A percentile compares a stretch with the other conserved stretches of the same genome.
Conservation (phyloP, 2,888 invertebrate genomes). For the Phania funesta region DNA sequence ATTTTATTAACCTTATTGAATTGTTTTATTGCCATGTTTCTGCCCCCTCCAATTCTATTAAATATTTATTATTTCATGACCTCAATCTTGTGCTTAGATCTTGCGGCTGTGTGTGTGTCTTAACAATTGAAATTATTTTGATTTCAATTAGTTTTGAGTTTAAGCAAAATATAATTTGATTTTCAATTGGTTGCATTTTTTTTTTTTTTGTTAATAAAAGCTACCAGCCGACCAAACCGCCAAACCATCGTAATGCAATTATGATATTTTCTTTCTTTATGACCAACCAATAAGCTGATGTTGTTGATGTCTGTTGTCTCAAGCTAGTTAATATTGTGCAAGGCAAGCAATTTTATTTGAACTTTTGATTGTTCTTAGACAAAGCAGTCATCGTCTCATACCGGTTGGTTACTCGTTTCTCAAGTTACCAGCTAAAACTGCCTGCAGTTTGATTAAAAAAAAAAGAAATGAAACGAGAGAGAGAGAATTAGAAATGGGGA, state of each 20-base stretch:
- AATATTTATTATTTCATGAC: constrained; percentile 41
- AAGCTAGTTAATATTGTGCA: constrained; percentile 45
- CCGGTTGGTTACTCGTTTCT: background rate
- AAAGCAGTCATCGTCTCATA: constrained; percentile 8
- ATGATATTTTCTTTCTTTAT: constrained; percentile 34
- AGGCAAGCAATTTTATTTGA: constrained; percentile 56
- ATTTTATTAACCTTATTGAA: constrained; percentile 23
- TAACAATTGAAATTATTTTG: constrained; percentile 52
- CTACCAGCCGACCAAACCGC: constrained; percentile 1
- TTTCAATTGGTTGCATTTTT: constrained; percentile 41
- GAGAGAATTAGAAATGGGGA: constrained; percentile 37
- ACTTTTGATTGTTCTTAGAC: constrained; percentile 54
- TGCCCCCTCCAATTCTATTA: constrained; percentile 4
- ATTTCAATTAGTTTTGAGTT: constrained; percentile 58
- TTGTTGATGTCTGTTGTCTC: constrained; percentile 4
- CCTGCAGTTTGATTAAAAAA: background rate
- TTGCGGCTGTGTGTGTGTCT: background rate
- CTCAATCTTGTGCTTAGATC: constrained; percentile 36
- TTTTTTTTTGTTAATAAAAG: constrained; percentile 7
- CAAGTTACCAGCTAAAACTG: constrained; percentile 1
- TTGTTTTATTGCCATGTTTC: background rate
- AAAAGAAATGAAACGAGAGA: background rate
- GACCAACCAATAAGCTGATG: constrained; percentile 14
- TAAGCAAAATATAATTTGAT: constrained; percentile 57
- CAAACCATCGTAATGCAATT: constrained; percentile 47